Evolutionary conservation across 2,888 invertebrate genomes (phyloP), one percentile per base, ranked within the genome.

Genomic region (Hemicrepidius hirtus): DNA sequence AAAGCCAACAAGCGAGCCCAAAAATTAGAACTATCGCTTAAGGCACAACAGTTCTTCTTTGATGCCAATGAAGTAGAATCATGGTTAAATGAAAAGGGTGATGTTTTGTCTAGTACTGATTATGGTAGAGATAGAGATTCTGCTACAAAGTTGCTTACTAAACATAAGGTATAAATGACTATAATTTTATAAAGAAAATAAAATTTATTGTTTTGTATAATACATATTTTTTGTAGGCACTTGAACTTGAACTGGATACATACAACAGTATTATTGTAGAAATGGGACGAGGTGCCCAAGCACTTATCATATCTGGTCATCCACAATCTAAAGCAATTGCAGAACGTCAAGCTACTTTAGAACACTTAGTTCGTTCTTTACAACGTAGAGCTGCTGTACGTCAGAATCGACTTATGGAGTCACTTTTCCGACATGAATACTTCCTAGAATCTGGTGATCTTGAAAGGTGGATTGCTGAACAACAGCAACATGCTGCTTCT

Each of bases 11-110:
- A 92, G 75, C 90, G 97, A 50, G 92, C 92, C 24, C 91, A 91
- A 40, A 93, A 94, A 74, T 89, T 98, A 71, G 97, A 97, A 78
- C 90, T 95, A 75, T 95, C 96, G 0, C 88, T 97, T 67, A 93
- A 93, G 83, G 95, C 96, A 9, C 98, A 98, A 86, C 96, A 97
- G 88, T 97, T 95, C 88, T 91, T 95, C 87, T 95, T 95, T 82
- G 97, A 97, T 84, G 95, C 96, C 10, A 92, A 92, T 53, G 97
- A 97, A 86, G 94, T 98, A 75, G 98, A 98, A 86, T 92, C 94
- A 24, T 98, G 97, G 97, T 89, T 98, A 75, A 92, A 92, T 40
- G 97, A 98, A 87, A 95, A 95, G 84, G 93, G 92, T 55, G 94
- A 95, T 73, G 91, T 94, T 32, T 87, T 97, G 4, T 91, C 91